Conservation (phyloP, 2,113 vertebrate species). For the Melanocharis versteri region DNA sequence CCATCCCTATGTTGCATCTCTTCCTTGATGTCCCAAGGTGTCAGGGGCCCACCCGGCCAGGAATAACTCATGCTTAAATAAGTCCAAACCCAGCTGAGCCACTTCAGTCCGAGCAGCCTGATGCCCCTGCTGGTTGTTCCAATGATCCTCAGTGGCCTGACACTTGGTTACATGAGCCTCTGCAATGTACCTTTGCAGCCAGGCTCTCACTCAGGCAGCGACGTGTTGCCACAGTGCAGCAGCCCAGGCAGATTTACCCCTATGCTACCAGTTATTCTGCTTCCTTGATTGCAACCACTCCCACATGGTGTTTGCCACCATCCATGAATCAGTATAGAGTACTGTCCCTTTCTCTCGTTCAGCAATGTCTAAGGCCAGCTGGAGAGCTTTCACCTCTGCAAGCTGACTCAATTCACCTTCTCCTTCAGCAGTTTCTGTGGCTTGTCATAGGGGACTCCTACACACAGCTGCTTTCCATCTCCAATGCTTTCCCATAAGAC, state of each 20-base stretch:
- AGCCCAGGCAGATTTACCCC: not conserved
- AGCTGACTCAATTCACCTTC: not conserved
- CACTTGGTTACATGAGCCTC: too few relatives aligned
- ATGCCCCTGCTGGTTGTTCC: not conserved
- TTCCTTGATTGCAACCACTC: too few relatives aligned
- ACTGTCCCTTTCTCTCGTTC: accelerated
- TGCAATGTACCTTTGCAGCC: not conserved
- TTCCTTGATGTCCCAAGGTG: not conserved
- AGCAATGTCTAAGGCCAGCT: not conserved
- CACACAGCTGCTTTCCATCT: not conserved
- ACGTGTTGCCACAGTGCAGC: not conserved
- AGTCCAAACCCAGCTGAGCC: not conserved
- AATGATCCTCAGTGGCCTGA: not conserved
- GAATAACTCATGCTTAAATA: not conserved
- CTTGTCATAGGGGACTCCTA: too few relatives aligned
- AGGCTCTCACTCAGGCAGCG: accelerated
- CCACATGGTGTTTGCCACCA: not conserved
- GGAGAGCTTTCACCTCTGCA: not conserved
- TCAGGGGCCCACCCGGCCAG: too few relatives aligned
- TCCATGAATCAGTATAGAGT: not conserved
- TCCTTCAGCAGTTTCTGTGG: not conserved
- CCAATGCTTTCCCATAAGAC: accelerated
- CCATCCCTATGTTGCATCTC: not conserved
- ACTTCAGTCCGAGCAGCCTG: not conserved
- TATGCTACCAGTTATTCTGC: too few relatives aligned